Evolutionary conservation across 2,888 invertebrate species (phyloP).

Genomic region (Drosophila falleni): DNA sequence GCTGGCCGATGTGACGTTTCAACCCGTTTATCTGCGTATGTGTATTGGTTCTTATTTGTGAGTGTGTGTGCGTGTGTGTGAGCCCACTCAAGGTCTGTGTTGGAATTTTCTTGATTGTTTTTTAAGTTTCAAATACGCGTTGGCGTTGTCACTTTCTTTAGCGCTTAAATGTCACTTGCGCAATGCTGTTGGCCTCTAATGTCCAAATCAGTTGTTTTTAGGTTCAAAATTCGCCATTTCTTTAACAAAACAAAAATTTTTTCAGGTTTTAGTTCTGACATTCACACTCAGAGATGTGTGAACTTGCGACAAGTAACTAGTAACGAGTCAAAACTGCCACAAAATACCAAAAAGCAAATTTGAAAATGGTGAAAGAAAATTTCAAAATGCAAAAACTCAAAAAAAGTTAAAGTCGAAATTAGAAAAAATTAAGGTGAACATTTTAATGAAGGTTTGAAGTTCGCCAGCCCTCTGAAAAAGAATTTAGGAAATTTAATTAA

Average conservation of each 20-base stretch:
- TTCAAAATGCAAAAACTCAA: too few relatives aligned
- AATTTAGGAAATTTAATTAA: too few relatives aligned
- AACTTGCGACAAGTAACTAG: constrained; percentile 28
- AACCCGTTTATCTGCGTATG: constrained; percentile 57
- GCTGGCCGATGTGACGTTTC: constrained; percentile 55
- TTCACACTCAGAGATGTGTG: constrained; percentile 60
- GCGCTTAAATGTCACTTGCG: constrained; percentile 24
- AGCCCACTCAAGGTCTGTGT: constrained; percentile 76
- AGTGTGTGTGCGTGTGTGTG: constrained; percentile 42
- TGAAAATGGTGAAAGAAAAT: too few relatives aligned
- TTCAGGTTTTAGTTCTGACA: constrained; percentile 61
- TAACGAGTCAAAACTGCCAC: constrained; percentile 27
- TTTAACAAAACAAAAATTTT: constrained; percentile 74
- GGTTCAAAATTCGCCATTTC: constrained; percentile 60
- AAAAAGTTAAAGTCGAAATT: too few relatives aligned
- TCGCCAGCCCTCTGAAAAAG: too few relatives aligned
- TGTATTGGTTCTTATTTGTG: constrained; percentile 35
- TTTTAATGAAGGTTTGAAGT: too few relatives aligned
- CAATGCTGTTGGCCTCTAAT: constrained; percentile 24
- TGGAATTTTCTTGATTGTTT: constrained; percentile 66
- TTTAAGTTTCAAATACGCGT: constrained; percentile 6
- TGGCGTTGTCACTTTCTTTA: constrained; percentile 9
- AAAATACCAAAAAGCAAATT: constrained; percentile 12
- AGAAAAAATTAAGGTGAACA: too few relatives aligned
- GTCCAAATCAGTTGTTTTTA: constrained; percentile 36